Evolutionary conservation across 2,888 invertebrate genomes (phyloP).

Genomic region (Prosapia bicincta): DNA sequence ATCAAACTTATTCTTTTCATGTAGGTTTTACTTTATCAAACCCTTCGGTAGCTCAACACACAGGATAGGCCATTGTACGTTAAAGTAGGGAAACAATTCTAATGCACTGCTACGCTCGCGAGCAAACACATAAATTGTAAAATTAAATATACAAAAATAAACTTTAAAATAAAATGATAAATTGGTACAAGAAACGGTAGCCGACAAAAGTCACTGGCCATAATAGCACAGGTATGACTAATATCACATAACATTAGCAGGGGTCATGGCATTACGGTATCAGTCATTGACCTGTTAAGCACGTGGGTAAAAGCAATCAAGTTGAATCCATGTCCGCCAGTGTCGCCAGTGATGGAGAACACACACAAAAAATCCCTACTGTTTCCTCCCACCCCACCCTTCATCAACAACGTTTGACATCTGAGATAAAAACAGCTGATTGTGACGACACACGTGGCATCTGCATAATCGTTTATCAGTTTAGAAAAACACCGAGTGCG

Average conservation of each 20-base stretch:
- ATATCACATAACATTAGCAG: not conserved
- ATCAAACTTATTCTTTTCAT: too few relatives aligned
- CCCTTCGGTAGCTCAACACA: too few relatives aligned
- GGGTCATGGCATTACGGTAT: not conserved
- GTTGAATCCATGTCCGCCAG: not conserved
- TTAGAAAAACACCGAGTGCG: not conserved
- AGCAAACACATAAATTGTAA: too few relatives aligned
- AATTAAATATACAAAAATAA: too few relatives aligned
- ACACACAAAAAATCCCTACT: not conserved
- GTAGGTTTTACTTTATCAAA: too few relatives aligned
- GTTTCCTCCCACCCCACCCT: not conserved
- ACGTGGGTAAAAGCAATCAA: constrained; percentile 2
- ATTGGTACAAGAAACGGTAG: too few relatives aligned
- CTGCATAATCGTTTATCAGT: not conserved
- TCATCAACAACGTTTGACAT: not conserved
- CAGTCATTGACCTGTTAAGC: not conserved
- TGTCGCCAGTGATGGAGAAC: not conserved
- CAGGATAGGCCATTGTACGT: too few relatives aligned
- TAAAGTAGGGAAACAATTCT: too few relatives aligned
- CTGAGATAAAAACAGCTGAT: not conserved
- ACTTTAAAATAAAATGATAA: too few relatives aligned
- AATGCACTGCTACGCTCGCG: too few relatives aligned
- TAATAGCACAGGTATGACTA: not conserved
- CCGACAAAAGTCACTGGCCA: too few relatives aligned
- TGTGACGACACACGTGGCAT: not conserved